Percentiles rank a stretch among this genome's conserved stretches.
These are phyloP conservation scores for Hemiscyllium ocellatum DNA, from an alignment of 2,113 vertebrate species.

Conservation along the genomic window DNA sequence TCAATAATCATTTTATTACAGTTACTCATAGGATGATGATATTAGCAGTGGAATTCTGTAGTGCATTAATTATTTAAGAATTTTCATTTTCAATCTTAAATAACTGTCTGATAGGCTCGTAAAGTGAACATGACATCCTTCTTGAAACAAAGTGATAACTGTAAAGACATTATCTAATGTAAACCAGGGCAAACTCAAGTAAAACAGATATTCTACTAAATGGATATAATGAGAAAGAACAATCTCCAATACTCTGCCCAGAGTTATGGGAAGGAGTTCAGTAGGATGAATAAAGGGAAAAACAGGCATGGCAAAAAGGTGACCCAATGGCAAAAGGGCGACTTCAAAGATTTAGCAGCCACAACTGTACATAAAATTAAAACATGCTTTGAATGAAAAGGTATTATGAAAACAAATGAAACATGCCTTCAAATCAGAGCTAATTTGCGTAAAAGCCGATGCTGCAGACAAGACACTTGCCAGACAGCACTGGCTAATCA, in stretches of 20 bases:
- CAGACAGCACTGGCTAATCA: too few species aligned
- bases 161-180: not conserved
- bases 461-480: too few species aligned
- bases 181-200: not conserved
- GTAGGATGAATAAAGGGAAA: not conserved
- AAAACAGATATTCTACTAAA: not conserved
- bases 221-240: not conserved
- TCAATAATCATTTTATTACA: not conserved
- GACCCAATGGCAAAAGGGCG: not conserved
- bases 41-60: not conserved
- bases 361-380: not conserved
- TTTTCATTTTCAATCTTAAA: not conserved
- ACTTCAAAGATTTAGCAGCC: not conserved
- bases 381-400: not conserved
- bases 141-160: not conserved
- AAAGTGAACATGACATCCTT: not conserved
- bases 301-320: not conserved
- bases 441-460: not conserved
- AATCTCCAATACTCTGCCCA: not conserved
- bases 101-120: not conserved
- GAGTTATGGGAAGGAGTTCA: not conserved
- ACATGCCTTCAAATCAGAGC: not conserved
- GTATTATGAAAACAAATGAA: not conserved
- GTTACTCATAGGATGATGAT: not conserved
- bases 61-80: not conserved